A percentile compares a stretch with the other conserved stretches of the same genome.
Conservation (phyloP, 2,797 vertebrate species). For the Selene dorsalis region DNA sequence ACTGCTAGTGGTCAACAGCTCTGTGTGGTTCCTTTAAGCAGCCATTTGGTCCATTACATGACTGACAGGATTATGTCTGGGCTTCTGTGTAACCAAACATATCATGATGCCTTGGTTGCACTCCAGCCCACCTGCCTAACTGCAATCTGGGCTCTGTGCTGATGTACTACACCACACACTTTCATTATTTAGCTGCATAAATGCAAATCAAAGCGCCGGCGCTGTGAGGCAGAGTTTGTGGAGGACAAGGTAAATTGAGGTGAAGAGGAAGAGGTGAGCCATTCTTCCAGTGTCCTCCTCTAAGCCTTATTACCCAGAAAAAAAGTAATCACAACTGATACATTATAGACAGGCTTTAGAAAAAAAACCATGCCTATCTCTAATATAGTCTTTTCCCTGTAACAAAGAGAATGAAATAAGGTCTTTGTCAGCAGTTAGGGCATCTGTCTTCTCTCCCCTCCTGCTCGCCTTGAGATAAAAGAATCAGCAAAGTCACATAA, state of each 20-base stretch:
- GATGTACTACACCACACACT: conserved; percentile 57
- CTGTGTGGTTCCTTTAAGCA: conserved; percentile 5
- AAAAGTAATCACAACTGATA: conserved; percentile 67
- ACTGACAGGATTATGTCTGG: conserved; percentile 39
- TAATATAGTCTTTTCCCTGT: conserved; percentile 67
- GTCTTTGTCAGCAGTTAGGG: conserved; percentile 82
- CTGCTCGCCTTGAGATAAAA: conserved; percentile 79
- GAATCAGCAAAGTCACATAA: conserved; percentile 80
- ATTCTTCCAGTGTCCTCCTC: conserved; percentile 67
- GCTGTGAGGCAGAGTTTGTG: conserved; percentile 48
- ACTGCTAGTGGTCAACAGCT: conserved; percentile 6
- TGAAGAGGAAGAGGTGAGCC: conserved; percentile 65
- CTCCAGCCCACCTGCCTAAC: conserved; percentile 47
- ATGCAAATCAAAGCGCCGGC: conserved; percentile 69
- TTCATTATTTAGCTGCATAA: conserved; percentile 78
- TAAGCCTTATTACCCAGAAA: conserved; percentile 60
- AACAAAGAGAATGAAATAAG: conserved; percentile 74
- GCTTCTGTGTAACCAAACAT: conserved; percentile 43
- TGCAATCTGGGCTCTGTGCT: conserved; percentile 42
- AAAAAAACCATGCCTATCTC: conserved; percentile 69
- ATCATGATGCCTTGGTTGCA: conserved; percentile 41
- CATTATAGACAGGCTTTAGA: conserved; percentile 59
- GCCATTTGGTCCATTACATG: conserved; percentile 35
- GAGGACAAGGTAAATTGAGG: conserved; percentile 69
- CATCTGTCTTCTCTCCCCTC: conserved; percentile 71